These are phyloP conservation scores for Otis tarda DNA, from an alignment of 2,113 vertebrate species.

Conservation along the genomic window DNA sequence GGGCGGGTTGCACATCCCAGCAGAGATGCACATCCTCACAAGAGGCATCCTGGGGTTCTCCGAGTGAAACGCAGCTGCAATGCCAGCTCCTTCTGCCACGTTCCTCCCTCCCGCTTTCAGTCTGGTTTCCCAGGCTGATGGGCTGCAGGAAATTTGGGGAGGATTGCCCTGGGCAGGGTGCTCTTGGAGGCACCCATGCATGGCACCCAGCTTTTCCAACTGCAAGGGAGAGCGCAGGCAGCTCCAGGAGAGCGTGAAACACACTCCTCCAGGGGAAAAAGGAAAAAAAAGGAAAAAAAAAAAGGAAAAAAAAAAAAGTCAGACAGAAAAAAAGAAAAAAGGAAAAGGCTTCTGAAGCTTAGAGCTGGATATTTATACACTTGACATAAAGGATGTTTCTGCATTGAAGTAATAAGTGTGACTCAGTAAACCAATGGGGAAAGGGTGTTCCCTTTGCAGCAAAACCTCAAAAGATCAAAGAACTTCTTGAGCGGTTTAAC, in stretches of 20 bases:
- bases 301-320: no score
- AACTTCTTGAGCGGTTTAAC: constrained; percentile 61
- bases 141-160: background rate
- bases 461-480: constrained; percentile 71
- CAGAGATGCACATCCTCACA: rapidly evolving
- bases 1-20: background rate
- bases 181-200: rapidly evolving
- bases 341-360: constrained; percentile 55
- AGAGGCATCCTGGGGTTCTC: background rate
- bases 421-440: constrained; percentile 67
- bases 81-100: background rate
- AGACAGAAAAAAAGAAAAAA: background rate
- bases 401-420: constrained; percentile 70
- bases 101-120: background rate
- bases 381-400: constrained; percentile 70
- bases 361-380: constrained; percentile 65
- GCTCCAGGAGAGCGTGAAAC: background rate
- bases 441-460: constrained; percentile 70
- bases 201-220: background rate
- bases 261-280: rapidly evolving
- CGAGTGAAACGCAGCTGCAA: rapidly evolving
- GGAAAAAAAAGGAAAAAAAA: background rate
- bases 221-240: rapidly evolving
- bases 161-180: background rate
- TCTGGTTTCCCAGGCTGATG: background rate